A percentile compares a stretch with the other conserved stretches of the same genome.
phyloP scores from a whole-genome alignment of 1,140 invertebrate species.

The Oreohelix idahoensis region DNA sequence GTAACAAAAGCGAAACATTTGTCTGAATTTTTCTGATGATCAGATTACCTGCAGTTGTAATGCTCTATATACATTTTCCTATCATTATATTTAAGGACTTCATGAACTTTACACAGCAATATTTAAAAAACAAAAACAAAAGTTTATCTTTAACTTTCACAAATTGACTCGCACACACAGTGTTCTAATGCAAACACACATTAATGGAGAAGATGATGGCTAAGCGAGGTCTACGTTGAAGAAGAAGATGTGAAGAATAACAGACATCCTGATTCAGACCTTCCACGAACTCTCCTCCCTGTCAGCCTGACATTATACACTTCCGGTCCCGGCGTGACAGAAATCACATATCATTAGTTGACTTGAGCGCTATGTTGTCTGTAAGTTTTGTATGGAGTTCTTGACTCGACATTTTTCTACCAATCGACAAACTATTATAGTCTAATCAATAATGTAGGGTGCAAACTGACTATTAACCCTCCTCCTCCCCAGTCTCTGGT shows the following conservation, averaged over 20 bases:
- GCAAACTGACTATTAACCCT: background rate
- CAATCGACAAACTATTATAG: background rate
- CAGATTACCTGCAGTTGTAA: no score
- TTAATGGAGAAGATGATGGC: background rate
- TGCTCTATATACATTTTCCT: no score
- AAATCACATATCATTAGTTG: background rate
- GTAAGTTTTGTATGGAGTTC: no score
- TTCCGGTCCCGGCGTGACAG: background rate
- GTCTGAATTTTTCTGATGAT: no score
- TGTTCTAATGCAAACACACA: no score
- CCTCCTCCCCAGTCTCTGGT: background rate
- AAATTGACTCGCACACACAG: no score
- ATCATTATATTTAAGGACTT: no score
- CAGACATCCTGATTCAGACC: background rate
- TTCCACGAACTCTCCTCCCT: no score
- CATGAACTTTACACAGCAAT: no score
- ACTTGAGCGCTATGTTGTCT: background rate
- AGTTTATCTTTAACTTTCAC: no score
- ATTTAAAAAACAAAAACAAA: no score
- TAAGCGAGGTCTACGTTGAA: background rate
- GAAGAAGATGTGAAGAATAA: background rate
- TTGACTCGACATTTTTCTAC: background rate
- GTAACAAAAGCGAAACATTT: no score
- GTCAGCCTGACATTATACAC: background rate
- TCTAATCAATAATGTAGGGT: background rate